These are phyloP conservation scores for Upupa epops DNA, from an alignment of 2,113 vertebrate genomes.

Conservation along the genomic window DNA sequence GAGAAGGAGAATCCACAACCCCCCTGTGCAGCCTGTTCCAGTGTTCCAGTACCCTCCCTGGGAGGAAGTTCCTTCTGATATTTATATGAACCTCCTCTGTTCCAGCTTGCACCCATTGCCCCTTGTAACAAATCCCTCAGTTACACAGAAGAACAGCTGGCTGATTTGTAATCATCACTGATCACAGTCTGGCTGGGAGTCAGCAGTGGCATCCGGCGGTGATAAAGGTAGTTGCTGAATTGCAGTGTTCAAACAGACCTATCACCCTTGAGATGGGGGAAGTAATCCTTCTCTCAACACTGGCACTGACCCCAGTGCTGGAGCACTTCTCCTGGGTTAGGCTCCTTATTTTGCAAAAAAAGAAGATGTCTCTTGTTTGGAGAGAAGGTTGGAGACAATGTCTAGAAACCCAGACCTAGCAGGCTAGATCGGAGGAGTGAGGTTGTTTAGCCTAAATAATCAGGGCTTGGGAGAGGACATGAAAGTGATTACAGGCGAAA, in stretches of 20 bases:
- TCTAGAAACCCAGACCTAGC: background rate
- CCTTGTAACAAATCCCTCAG: background rate
- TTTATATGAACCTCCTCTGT: too few species aligned
- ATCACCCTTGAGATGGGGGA: background rate
- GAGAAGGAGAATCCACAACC: too few species aligned
- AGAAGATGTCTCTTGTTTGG: background rate
- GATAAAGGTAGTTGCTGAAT: background rate
- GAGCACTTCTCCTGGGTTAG: background rate
- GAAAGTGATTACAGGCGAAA: conserved; percentile 59
- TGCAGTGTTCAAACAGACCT: background rate
- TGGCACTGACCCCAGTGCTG: rapidly evolving
- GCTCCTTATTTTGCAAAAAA: background rate
- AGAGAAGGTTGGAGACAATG: background rate
- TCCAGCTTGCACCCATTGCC: too few species aligned
- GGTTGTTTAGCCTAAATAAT: conserved; percentile 44
- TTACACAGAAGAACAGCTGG: background rate
- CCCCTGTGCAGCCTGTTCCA: too few species aligned
- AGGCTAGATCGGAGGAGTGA: background rate
- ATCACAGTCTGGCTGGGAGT: background rate
- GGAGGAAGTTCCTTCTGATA: too few species aligned
- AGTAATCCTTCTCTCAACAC: background rate
- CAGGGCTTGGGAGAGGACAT: background rate
- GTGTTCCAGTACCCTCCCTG: too few species aligned
- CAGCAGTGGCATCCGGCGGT: background rate
- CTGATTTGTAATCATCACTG: background rate